Evolutionary conservation across 2,888 invertebrate species (phyloP).

Genomic region (Furcula furcula): DNA sequence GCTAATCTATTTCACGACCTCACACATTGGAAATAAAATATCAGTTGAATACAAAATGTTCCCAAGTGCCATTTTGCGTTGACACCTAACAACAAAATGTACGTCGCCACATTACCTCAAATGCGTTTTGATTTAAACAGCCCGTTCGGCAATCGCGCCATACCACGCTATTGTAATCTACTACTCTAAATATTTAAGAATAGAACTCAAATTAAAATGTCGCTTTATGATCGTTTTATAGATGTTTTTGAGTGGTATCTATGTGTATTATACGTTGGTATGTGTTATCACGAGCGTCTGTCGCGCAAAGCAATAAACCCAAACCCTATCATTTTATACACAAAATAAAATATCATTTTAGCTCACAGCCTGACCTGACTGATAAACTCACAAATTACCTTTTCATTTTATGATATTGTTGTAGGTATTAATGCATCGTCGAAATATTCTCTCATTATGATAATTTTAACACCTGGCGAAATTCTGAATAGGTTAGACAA

Average conservation of each 20-base stretch:
- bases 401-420: no score
- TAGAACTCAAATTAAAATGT: not conserved
- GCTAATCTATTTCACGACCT: not conserved
- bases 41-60: not conserved
- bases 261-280: no score
- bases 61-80: not conserved
- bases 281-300: conserved; percentile 12
- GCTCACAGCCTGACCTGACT: not conserved
- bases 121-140: not conserved
- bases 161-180: not conserved
- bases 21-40: not conserved
- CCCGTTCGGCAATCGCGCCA: not conserved
- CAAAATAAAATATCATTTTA: conserved; percentile 2
- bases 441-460: no score
- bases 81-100: not conserved
- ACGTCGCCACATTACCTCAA: not conserved
- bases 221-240: no score
- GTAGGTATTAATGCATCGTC: no score
- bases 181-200: not conserved
- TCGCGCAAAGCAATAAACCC: conserved; percentile 17
- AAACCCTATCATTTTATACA: conserved; percentile 8
- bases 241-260: no score
- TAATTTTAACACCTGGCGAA: no score
- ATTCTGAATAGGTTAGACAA: no score
- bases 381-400: no score